Evolutionary conservation across 1,140 invertebrate genomes (phyloP), one percentile per base, ranked within the genome.

Genomic region (Cyclargus thomasi): DNA sequence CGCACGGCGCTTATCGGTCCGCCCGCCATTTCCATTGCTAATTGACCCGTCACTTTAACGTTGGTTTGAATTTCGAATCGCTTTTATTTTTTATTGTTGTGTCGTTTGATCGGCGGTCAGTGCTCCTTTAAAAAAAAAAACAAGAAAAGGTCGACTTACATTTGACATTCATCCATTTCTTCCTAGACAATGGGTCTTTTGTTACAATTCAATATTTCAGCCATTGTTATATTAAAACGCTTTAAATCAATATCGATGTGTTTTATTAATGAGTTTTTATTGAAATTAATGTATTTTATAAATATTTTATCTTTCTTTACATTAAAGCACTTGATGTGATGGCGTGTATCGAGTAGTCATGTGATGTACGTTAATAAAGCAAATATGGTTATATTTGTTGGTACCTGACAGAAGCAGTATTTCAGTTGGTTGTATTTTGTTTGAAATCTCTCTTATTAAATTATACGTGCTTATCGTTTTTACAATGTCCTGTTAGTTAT

Each of bases 31-130:
- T 59, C 55, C 55, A 59, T 59, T 53, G 63, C 62, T 20, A 53
- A 63, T 35, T 68, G 20, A 22, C 23, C 11, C 55, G 53, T 35
- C 17, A 57, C n/a, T 62, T 57, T 53, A 36, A 68, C 21, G 22
- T 62, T 39, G 20, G 20, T 64, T 63, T 62, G 20, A 59, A 59
- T 59, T 16, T 62, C 16, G 63, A 57, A 53, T 72, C n/a, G 39
- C 67, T 67, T 53, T 70, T n/a, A 36, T 39, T 22, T 39, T 22
- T 36, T 39, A 63, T 23, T n/a, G 17, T 62, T 23, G 65, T 67
- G 53, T 67, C 68, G 74, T 75, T 74, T 70, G 71, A 65, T 69
- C 65, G 70, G 74, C 74, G 68, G 76, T 76, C 72, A 63, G 65
- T 55, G 64, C 70, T 66, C 76, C 74, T 78, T 74, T 71, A 23